These are phyloP conservation scores for Escarpia spicata DNA, from an alignment of 2,888 invertebrate species.

Conservation along the genomic window DNA sequence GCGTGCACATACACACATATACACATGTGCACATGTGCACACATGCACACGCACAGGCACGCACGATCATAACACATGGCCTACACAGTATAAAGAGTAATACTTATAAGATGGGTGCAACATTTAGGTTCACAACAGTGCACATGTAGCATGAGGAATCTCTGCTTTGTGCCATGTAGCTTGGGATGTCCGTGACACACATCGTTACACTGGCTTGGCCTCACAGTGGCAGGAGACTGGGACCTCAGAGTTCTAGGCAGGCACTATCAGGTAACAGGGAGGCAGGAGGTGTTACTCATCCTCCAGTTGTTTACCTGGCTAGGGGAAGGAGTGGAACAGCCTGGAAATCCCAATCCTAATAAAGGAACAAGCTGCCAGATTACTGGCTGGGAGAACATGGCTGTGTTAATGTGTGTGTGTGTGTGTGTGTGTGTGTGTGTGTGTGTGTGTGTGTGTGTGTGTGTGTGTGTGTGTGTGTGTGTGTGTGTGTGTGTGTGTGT, in stretches of 20 bases:
- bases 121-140: background rate
- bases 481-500: too few relatives aligned
- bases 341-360: slow-evolving; percentile 13
- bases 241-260: slow-evolving; percentile 6
- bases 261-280: background rate
- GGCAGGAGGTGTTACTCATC: background rate
- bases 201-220: background rate
- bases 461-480: background rate
- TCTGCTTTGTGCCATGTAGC: background rate
- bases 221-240: background rate
- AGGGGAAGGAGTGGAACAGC: background rate
- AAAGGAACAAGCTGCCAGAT: background rate
- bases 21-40: background rate
- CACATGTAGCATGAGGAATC: background rate
- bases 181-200: background rate
- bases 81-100: background rate
- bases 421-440: background rate
- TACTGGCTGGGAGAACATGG: background rate
- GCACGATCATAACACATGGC: background rate
- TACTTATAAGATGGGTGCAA: background rate
- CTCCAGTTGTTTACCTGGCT: background rate
- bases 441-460: background rate
- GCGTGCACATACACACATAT: background rate
- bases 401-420: background rate
- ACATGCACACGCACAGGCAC: background rate